These are phyloP conservation scores for Pterocles gutturalis DNA, from an alignment of 2,113 vertebrate genomes.

Conservation along the genomic window DNA sequence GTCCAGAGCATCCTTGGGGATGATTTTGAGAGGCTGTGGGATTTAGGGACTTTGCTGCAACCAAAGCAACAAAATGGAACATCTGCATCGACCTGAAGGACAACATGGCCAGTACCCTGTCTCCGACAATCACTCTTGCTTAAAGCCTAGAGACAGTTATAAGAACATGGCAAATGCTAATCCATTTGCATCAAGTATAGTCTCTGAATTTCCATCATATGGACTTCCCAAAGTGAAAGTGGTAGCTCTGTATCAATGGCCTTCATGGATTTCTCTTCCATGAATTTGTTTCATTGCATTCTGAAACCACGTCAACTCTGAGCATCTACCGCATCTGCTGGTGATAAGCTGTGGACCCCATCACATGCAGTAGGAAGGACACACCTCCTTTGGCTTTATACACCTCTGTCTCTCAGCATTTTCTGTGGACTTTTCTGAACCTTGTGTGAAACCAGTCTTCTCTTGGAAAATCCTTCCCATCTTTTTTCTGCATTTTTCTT, in stretches of 20 bases:
- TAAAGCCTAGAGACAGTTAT: background rate
- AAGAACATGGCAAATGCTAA: background rate
- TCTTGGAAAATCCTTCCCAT: background rate
- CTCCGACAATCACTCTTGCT: rapidly evolving
- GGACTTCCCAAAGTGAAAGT: background rate
- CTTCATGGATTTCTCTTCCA: background rate
- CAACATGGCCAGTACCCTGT: rapidly evolving
- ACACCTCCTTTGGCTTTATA: background rate
- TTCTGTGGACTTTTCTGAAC: background rate
- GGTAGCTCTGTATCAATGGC: background rate
- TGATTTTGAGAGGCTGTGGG: background rate
- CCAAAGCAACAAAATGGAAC: background rate
- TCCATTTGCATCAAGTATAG: background rate
- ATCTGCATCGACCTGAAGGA: background rate
- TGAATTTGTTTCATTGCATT: background rate
- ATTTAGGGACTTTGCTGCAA: background rate
- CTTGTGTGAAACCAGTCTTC: background rate
- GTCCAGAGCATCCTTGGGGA: background rate
- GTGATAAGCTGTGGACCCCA: background rate
- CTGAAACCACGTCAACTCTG: background rate
- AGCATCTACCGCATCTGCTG: background rate
- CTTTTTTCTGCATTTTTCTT: rapidly evolving
- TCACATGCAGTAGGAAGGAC: rapidly evolving
- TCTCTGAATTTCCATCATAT: background rate
- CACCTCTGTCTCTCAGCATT: background rate